Percentiles rank a stretch among this genome's conserved stretches.
Evolutionary conservation across 1,140 invertebrate genomes (phyloP).

Genomic region (Psix sp.): DNA sequence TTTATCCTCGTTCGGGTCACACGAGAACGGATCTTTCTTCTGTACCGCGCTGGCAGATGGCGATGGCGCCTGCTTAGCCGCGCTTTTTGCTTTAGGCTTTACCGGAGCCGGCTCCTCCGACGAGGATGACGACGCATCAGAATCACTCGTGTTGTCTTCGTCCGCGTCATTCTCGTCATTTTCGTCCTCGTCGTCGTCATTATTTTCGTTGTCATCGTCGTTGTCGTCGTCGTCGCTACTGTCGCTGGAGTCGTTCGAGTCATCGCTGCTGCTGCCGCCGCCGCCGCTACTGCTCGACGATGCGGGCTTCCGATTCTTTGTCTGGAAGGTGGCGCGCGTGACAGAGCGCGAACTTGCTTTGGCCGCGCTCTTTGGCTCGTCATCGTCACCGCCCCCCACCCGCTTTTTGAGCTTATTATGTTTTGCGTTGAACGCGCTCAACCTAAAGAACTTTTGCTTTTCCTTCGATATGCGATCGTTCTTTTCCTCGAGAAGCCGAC

Average conservation of each 20-base stretch:
- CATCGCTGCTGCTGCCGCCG: slow-evolving; percentile 66
- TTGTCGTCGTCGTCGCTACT: slow-evolving; percentile 60
- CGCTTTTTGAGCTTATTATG: slow-evolving; percentile 75
- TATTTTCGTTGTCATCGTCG: slow-evolving; percentile 63
- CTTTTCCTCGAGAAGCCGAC: slow-evolving; percentile 78
- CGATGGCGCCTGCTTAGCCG: background rate
- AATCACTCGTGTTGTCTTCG: too few relatives aligned
- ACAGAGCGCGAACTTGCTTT: slow-evolving; percentile 40
- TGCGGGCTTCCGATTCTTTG: slow-evolving; percentile 23
- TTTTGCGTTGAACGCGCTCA: slow-evolving; percentile 83
- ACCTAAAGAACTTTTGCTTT: slow-evolving; percentile 90
- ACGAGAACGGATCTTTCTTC: slow-evolving; percentile 72
- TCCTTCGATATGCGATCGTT: slow-evolving; percentile 88
- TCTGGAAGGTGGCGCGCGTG: slow-evolving; percentile 33
- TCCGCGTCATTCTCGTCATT: slow-evolving; percentile 64
- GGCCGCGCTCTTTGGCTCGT: slow-evolving; percentile 4
- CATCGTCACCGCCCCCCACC: slow-evolving; percentile 69
- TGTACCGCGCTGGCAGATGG: background rate
- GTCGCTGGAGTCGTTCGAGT: slow-evolving; percentile 61
- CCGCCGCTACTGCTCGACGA: slow-evolving; percentile 60
- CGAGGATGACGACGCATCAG: slow-evolving; percentile 63
- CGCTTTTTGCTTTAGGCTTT: slow-evolving; percentile 3
- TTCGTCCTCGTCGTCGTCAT: slow-evolving; percentile 62
- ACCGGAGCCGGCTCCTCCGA: slow-evolving; percentile 58
- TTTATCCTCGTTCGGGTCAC: slow-evolving; percentile 75